phyloP scores from a whole-genome alignment of 2,888 invertebrate species.

The Anticlea derivata region DNA sequence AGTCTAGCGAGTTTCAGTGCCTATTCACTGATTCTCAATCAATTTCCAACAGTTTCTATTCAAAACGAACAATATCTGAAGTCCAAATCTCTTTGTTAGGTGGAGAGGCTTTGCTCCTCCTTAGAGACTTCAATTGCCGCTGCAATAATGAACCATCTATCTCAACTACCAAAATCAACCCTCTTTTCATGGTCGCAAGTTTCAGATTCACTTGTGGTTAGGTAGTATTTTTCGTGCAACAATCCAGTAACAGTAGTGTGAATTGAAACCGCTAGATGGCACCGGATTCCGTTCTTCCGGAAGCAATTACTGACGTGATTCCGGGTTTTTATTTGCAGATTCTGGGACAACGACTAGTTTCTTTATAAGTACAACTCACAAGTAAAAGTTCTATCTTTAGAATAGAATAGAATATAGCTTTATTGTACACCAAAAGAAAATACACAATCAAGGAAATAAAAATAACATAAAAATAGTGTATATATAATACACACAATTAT shows the following conservation, averaged over 20 bases:
- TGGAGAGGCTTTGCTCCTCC: constrained; percentile 18
- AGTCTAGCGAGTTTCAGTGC: constrained; percentile 1
- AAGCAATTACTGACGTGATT: constrained; percentile 11
- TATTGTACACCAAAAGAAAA: no score
- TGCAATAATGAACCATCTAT: neutral
- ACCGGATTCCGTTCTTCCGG: constrained; percentile 2
- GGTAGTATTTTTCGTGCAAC: neutral
- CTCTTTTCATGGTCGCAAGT: neutral
- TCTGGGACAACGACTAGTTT: neutral
- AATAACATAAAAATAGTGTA: no score
- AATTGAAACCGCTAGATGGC: constrained; percentile 12
- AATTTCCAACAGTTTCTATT: constrained; percentile 28
- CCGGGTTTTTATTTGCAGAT: neutral
- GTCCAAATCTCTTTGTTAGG: constrained; percentile 34
- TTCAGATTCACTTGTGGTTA: neutral
- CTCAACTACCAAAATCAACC: neutral
- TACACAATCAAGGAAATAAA: no score
- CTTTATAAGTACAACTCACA: neutral
- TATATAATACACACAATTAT: no score
- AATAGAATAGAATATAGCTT: no score
- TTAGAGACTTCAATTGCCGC: constrained; percentile 23
- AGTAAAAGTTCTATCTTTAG: neutral
- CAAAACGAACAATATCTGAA: constrained; percentile 31
- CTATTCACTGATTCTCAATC: constrained; percentile 29
- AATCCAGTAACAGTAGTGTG: constrained; percentile 2